phyloP scores from a whole-genome alignment of 2,797 vertebrate species.

The Acrossocheilus wenchowensis region DNA sequence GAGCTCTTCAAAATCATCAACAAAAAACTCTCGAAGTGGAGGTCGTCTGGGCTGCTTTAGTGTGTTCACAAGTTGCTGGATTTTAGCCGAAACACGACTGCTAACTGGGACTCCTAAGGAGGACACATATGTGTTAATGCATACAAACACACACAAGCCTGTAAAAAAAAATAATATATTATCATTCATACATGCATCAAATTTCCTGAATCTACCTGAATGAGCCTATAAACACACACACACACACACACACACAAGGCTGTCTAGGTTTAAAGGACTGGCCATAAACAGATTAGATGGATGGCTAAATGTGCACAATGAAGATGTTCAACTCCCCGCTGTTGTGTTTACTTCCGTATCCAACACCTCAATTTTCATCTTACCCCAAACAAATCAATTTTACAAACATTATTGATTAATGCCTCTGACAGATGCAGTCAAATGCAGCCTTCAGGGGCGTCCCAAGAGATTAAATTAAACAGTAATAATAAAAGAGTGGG shows the following conservation, averaged over 20 bases:
- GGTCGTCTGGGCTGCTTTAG: conserved; percentile 93
- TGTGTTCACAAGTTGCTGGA: conserved; percentile 97
- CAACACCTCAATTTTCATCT: conserved; percentile 43
- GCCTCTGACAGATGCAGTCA: conserved; percentile 48
- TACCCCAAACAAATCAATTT: conserved; percentile 45
- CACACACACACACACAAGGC: conserved; percentile 6
- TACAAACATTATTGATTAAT: conserved; percentile 53
- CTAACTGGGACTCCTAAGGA: conserved; percentile 93
- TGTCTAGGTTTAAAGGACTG: conserved; percentile 3
- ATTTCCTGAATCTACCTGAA: conserved; percentile 14
- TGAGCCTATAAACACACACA: conserved; percentile 16
- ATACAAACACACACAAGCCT: conserved; percentile 20
- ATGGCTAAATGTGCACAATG: conserved; percentile 55
- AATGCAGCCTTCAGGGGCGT: conserved; percentile 15
- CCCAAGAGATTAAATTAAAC: conserved; percentile 52
- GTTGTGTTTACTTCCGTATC: conserved; percentile 41
- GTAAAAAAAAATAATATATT: neutral
- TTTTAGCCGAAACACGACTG: conserved; percentile 98
- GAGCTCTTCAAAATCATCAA: conserved; percentile 98
- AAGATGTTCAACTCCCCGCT: conserved; percentile 9
- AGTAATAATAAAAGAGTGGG: conserved; percentile 52
- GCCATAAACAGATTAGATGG: conserved; percentile 53
- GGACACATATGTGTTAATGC: conserved; percentile 1
- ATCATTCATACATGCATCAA: neutral
- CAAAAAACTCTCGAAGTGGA: conserved; percentile 96